Base-by-base conservation (phyloP, 2,797 vertebrate genomes). In the Gadopsis marmoratus region DNA sequence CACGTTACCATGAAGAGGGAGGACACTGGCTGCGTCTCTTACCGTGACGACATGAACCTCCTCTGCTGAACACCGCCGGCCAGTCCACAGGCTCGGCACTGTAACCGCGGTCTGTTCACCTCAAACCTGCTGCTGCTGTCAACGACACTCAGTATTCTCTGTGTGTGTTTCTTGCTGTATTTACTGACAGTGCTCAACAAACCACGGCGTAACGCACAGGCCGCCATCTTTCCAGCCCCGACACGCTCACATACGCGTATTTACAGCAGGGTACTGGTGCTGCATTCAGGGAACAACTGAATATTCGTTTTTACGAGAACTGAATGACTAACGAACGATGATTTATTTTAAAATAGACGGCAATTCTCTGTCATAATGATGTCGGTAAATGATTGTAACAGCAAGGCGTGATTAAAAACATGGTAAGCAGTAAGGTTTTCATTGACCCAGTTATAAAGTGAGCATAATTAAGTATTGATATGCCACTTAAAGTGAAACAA, bases 31-130 rank as follows among this genome's bases (percentile, higher is more conserved):
- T 54, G 45, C 56, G 77, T 56, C 59, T 77, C 94, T 95, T 94
- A 96, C 95, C 95, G 95, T 85, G 95, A 95, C 26, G 95, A 95
- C 93, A 96, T 94, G 68, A 93, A 93, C 84, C 95, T 90, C 77
- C 58, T 80, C 88, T 90, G 95, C 71, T 92, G 94, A 10, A 83
- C 74, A 1, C 64, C 68, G 41, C 78, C 53, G 33, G 86, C 6
- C 71, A 93, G 47, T 0, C 91, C 88, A 43, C 95, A 95, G 11
- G 86, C 67, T 35, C 90, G 90, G 61, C 95, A 96, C 47, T 72
- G 88, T 5, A 87, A 5, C 81, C 87, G 87, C 2, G 86, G 81
- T 68, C 89, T 92, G 78, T 61, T 90, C 39, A 66, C 51, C 39
- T 94, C 93, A 7, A 89, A 70, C 8, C 83, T 88, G 43, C 82